These are phyloP conservation scores for Hipposideros larvatus DNA, from an alignment of 2,797 vertebrate genomes.

Conservation along the genomic window DNA sequence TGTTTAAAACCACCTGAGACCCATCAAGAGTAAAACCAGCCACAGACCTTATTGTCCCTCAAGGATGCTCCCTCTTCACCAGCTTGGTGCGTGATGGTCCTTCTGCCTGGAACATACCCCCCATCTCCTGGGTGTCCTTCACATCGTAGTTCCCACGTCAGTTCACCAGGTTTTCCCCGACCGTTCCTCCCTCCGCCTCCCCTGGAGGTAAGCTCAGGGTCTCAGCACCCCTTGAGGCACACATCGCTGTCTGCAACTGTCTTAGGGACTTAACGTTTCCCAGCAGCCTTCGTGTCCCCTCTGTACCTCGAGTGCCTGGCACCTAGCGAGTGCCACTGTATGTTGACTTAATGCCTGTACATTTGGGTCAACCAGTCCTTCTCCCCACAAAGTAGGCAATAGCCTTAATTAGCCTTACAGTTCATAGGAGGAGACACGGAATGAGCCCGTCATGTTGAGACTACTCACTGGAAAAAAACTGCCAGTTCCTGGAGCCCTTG, in stretches of 20 bases:
- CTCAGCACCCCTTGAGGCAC: background rate
- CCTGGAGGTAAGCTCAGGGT: background rate
- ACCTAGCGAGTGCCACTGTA: background rate
- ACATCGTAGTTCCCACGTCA: too few relatives aligned
- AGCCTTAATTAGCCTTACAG: background rate
- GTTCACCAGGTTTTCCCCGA: background rate
- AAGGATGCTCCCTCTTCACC: background rate
- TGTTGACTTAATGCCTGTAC: background rate
- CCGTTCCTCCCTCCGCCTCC: background rate
- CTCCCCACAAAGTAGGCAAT: background rate
- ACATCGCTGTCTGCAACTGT: too few relatives aligned
- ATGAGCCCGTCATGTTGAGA: background rate
- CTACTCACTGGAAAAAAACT: background rate
- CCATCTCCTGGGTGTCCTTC: background rate
- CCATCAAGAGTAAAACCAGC: background rate
- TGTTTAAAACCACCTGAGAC: background rate
- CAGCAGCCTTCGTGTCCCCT: rapidly evolving
- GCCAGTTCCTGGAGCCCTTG: background rate
- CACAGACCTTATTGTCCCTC: background rate
- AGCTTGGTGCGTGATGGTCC: rapidly evolving
- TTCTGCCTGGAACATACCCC: background rate
- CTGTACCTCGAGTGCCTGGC: background rate
- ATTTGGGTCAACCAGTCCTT: background rate
- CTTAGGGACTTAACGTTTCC: background rate
- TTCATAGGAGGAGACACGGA: background rate